A percentile compares a stretch with the other conserved stretches of the same genome.
Evolutionary conservation across 1,140 invertebrate genomes (phyloP).

Genomic region (Drosophila sproati): DNA sequence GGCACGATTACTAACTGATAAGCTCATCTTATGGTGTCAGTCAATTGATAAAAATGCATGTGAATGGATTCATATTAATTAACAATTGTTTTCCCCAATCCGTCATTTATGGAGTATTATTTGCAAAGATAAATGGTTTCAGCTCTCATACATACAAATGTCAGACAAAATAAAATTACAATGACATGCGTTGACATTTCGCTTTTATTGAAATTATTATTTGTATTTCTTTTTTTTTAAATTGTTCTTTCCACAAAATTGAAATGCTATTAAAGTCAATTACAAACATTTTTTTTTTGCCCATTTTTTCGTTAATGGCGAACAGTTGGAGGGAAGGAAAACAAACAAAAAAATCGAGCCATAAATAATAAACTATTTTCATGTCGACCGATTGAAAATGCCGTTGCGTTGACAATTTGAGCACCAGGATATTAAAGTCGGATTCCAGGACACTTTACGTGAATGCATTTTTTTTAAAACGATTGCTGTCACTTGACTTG

Average conservation of each 20-base stretch:
- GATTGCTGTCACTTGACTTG: conserved; percentile 61
- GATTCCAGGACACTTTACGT: neutral
- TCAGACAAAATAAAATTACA: conserved; percentile 41
- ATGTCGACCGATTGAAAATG: conserved; percentile 56
- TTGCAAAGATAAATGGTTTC: neutral
- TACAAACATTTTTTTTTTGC: conserved; percentile 41
- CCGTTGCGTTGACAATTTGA: conserved; percentile 63
- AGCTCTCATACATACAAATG: neutral
- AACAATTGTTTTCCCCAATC: neutral
- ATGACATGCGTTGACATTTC: conserved; percentile 40
- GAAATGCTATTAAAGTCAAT: conserved; percentile 70
- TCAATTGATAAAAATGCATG: too few species aligned
- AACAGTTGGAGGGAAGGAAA: neutral
- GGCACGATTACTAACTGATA: too few species aligned
- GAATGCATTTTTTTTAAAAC: conserved; percentile 47
- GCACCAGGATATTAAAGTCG: conserved; percentile 56
- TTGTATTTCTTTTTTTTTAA: conserved; percentile 50
- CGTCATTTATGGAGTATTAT: neutral
- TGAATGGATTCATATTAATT: neutral
- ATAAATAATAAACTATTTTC: conserved; percentile 73
- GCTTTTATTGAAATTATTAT: conserved; percentile 65
- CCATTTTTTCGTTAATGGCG: conserved; percentile 3
- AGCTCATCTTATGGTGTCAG: too few species aligned
- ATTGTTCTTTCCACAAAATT: conserved; percentile 39
- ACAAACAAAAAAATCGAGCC: conserved; percentile 17